Conservation (phyloP, 2,113 vertebrate species). For the Pterophyllum scalare region DNA sequence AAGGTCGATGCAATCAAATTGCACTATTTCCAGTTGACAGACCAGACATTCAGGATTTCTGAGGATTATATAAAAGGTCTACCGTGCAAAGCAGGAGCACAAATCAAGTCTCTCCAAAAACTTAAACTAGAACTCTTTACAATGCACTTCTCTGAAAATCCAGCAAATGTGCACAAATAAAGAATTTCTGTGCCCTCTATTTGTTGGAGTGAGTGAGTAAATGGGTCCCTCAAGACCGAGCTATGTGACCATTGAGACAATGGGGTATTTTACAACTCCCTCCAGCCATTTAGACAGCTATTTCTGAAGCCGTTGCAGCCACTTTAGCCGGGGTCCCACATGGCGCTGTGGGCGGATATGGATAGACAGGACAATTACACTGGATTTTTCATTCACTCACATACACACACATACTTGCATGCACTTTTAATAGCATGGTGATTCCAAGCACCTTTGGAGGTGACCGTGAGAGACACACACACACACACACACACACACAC, state of each 20-base stretch:
- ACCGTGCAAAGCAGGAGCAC: conserved; percentile 36
- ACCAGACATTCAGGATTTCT: conserved; percentile 45
- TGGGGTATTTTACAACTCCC: conserved; percentile 74
- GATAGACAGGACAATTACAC: conserved; percentile 77
- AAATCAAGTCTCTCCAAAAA: conserved; percentile 47
- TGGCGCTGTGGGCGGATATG: conserved; percentile 69
- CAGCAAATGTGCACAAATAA: conserved; percentile 58
- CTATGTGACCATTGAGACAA: conserved; percentile 71
- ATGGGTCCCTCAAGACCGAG: conserved; percentile 65
- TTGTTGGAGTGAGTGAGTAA: conserved; percentile 70
- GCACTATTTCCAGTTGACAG: conserved; percentile 40
- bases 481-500: background rate
- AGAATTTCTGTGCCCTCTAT: conserved; percentile 59
- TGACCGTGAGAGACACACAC: conserved; percentile 24
- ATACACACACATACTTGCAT: conserved; percentile 28
- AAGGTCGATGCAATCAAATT: conserved; percentile 48
- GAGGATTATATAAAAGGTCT: conserved; percentile 53
- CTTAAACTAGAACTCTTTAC: conserved; percentile 29
- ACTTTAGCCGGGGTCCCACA: conserved; percentile 72
- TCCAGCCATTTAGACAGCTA: conserved; percentile 69
- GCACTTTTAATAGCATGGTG: conserved; percentile 50
- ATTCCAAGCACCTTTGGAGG: conserved; percentile 56
- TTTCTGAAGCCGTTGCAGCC: conserved; percentile 75
- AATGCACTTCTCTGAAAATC: conserved; percentile 35
- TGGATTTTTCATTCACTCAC: conserved; percentile 54